Evolutionary conservation across 2,888 invertebrate species (phyloP).

Genomic region (Punctoribates punctum): DNA sequence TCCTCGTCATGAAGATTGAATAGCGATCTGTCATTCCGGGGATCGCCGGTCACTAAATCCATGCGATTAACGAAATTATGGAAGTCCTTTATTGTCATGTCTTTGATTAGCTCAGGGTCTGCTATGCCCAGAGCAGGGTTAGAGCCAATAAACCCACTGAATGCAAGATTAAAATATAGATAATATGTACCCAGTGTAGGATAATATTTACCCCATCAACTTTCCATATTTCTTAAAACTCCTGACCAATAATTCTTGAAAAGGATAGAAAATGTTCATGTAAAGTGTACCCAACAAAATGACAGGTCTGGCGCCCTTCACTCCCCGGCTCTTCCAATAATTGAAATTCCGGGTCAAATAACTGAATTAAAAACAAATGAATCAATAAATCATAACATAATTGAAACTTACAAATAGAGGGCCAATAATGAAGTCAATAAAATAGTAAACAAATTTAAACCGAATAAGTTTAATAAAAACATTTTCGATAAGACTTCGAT

Average conservation of each 20-base stretch:
- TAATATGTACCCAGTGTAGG: not conserved
- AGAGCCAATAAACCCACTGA: not conserved
- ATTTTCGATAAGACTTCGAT: too few relatives aligned
- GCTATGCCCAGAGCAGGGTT: not conserved
- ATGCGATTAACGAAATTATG: not conserved
- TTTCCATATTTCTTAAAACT: not conserved
- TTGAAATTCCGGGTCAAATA: slow-evolving; percentile 7
- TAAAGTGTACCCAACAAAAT: not conserved
- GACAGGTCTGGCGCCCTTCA: not conserved
- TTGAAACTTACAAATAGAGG: too few relatives aligned
- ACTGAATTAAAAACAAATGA: not conserved
- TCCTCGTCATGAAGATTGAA: not conserved
- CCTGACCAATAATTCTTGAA: not conserved
- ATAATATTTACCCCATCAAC: not conserved
- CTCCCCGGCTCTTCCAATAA: not conserved
- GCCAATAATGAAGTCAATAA: too few relatives aligned
- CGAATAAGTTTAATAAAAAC: too few relatives aligned
- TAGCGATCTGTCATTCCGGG: not conserved
- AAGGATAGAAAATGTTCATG: not conserved
- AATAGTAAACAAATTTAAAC: too few relatives aligned
- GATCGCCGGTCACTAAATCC: not conserved
- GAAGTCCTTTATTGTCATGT: slow-evolving; percentile 14
- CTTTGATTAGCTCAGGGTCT: slow-evolving; percentile 17
- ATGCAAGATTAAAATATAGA: not conserved
- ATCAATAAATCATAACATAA: too few relatives aligned